Conservation (phyloP, 2,113 vertebrate genomes). For the Ahaetulla prasina region DNA sequence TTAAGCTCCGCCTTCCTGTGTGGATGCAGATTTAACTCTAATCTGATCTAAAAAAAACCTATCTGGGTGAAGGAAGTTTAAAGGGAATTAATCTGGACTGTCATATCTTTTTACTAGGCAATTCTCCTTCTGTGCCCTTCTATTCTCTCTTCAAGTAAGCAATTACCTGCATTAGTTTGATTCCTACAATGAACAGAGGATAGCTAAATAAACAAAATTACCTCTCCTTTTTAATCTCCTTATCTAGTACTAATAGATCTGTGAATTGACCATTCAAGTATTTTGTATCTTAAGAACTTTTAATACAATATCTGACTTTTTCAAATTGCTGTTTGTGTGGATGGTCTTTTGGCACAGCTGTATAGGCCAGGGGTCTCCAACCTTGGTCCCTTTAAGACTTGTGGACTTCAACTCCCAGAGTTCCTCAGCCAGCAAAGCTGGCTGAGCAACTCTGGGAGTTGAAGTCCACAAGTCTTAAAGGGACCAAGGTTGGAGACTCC, state of each 20-base stretch:
- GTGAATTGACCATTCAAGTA: background rate
- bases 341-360: background rate
- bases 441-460: too few relatives aligned
- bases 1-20: background rate
- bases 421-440: too few relatives aligned
- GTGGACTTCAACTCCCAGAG: too few relatives aligned
- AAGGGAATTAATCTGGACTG: background rate
- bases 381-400: too few relatives aligned
- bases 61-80: background rate
- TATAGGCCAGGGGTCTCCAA: too few relatives aligned
- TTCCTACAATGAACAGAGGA: background rate
- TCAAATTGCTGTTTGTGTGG: background rate
- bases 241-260: background rate
- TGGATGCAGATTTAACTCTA: background rate
- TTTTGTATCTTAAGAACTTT: background rate
- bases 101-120: background rate
- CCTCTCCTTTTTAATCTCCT: background rate
- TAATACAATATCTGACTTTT: background rate
- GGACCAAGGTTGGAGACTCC: too few relatives aligned
- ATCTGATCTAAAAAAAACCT: background rate
- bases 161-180: background rate
- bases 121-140: background rate
- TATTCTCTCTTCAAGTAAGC: background rate
- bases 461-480: too few relatives aligned
- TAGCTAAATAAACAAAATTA: background rate